These are phyloP conservation scores for Acestrorhynchus altus DNA, from an alignment of 2,797 vertebrate species.

Conservation along the genomic window DNA sequence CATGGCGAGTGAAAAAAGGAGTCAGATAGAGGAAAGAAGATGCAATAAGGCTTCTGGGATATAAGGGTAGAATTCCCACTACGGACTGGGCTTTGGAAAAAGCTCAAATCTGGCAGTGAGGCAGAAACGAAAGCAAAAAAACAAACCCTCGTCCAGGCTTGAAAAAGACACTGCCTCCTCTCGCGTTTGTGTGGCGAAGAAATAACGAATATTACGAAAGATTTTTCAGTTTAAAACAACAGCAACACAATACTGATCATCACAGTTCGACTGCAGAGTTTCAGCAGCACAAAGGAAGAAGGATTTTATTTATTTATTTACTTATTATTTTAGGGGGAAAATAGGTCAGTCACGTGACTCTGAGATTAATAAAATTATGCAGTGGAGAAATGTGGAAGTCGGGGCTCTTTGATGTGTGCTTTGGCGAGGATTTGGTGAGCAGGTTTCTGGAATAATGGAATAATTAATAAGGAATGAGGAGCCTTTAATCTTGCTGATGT, in stretches of 20 bases:
- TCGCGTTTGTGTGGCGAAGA: background rate
- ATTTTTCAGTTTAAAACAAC: background rate
- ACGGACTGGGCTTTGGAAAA: background rate
- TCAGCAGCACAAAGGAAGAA: background rate
- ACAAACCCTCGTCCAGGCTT: background rate
- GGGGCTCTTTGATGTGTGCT: slow-evolving; percentile 15
- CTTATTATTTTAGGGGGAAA: background rate
- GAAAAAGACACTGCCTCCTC: background rate
- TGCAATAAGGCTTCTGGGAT: slow-evolving; percentile 26
- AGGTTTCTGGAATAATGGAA: slow-evolving; percentile 15
- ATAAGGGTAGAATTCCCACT: background rate
- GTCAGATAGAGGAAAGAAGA: slow-evolving; percentile 57
- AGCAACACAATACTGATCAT: background rate
- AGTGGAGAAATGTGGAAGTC: slow-evolving; percentile 9
- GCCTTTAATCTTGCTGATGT: slow-evolving; percentile 13
- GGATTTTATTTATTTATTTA: background rate
- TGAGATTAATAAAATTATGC: slow-evolving; percentile 2
- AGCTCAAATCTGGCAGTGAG: background rate
- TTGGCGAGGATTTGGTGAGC: background rate
- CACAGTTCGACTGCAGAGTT: background rate
- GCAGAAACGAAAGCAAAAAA: background rate
- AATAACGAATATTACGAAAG: background rate
- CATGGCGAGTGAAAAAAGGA: slow-evolving; percentile 23
- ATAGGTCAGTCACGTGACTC: background rate
- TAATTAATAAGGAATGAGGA: slow-evolving; percentile 15